Conservation (phyloP, 2,113 vertebrate species). For the Anolis carolinensis region DNA sequence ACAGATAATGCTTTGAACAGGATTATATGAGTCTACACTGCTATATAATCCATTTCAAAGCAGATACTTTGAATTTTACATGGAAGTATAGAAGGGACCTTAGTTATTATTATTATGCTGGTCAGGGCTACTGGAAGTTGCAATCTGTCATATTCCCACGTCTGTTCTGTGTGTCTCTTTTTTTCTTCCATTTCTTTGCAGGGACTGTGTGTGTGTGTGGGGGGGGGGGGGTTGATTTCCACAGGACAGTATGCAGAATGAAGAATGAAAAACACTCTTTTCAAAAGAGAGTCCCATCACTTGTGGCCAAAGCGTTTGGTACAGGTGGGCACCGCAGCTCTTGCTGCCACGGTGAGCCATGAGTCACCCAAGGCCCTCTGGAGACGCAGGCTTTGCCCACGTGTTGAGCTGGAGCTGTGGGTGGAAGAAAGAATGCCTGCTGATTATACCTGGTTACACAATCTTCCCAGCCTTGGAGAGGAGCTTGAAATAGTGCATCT, state of each 20-base stretch:
- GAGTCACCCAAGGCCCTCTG: constrained; percentile 2
- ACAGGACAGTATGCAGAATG: no score
- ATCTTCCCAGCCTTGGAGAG: background rate
- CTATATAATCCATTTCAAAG: no score
- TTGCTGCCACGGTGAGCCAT: background rate
- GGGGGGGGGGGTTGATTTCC: background rate
- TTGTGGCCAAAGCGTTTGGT: background rate
- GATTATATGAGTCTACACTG: no score
- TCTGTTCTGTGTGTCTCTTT: no score
- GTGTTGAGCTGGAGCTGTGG: background rate
- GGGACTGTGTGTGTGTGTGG: no score
- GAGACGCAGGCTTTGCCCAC: background rate
- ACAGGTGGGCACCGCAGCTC: constrained; percentile 6
- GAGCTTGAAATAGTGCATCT: background rate
- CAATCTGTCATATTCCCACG: background rate
- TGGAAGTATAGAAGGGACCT: no score
- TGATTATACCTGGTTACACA: constrained; percentile 1
- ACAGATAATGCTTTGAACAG: no score
- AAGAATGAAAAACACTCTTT: background rate
- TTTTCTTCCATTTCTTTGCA: no score
- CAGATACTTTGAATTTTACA: no score
- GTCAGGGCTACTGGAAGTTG: background rate
- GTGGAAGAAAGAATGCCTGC: constrained; percentile 7
- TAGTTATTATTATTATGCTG: background rate
- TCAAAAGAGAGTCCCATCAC: background rate